Base-by-base conservation (phyloP, 2,797 vertebrate genomes). In the Sebastes cheni region DNA sequence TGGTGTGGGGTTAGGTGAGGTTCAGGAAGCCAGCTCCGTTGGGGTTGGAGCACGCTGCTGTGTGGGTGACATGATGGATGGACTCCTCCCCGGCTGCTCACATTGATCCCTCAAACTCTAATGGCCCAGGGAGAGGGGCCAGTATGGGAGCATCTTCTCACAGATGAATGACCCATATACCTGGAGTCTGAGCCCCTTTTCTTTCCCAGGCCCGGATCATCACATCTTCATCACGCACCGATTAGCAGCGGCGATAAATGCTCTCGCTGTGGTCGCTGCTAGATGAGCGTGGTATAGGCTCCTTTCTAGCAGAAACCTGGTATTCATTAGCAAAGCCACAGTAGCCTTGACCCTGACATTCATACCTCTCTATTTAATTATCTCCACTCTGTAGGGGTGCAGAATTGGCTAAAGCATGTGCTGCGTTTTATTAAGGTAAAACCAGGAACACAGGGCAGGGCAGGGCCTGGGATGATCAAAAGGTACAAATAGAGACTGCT, bases 351-450 rank as follows among this genome's bases (percentile, higher is more conserved):
- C 92, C 95, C 95, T 90, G 86, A 93, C 93, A 94, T 96, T 94
- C 95, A 90, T 90, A 89, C 86, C 91, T 96, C 86, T 96, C 64
- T 95, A 96, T 97, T 95, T 95, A 96, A 96, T 97, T 95, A 86
- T 80, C 79, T 86, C 88, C 93, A 91, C 95, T 95, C 95, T 91
- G 91, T 92, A 18, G 55, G 73, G 72, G 34, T 11, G 30, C 16
- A 42, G 60, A 23, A 73, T 54, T 34, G 94, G 92, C 88, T 93
- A 87, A 85, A 77, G 58, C 12, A 89, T 87, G 89, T 84, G 93
- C 94, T 95, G 95, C 92, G 94, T 96, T 96, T 95, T 74, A 91
- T 92, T 92, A 83, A 77, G 80, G 85, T 93, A 94, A 94, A 91
- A 94, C 81, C 88, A 91, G 93, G 89, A 75, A 66, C 34, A 69